Base-by-base conservation (phyloP, 2,797 vertebrate genomes). In the Acrocephalus scirpaceus region DNA sequence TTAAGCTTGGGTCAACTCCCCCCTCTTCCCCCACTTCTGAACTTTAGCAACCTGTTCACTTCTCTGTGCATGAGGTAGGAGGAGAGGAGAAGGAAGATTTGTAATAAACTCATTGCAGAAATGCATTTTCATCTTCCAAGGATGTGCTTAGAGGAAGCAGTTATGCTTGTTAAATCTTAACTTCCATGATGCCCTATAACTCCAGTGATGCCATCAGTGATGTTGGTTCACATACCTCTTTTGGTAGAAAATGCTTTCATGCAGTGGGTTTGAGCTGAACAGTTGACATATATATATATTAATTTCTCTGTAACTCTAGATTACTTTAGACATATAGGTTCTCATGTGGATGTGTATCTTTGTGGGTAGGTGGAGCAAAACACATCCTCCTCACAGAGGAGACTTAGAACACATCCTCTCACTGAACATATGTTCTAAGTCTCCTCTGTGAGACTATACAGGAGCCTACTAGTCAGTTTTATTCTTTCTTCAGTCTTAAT, bases 21-120 rank as follows among this genome's bases (percentile, higher is more conserved):
- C 2, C 4, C 1, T 8, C 16, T 17, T 26, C 3, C 2, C 15
- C 27, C 11, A 4, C 0, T 66, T 77, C 51, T 70, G 56, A 86
- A 74, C 50, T 69, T 92, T 1, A 69, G 38, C 61, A 65, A 2
- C n/a, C 4, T 67, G 32, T 40, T 30, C 17, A 19, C 7, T 72
- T 81, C 56, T 42, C 26, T 50, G 10, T 83, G 38, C 4, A 0
- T 5, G 34, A 61, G 5, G 26, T 80, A 4, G 47, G 29, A 83
- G n/a, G 42, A 76, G 20, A n/a, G 32, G 32, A 86, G 54, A 40
- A 38, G 11, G 32, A 47, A 40, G 18, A 18, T 54, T 54, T 80
- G 9, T 58, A 69, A 27, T 9, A 23, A 78, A 40, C 1, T 0
- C 16, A n/a, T 84, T 86, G 32, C 64, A 86, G 40, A 88, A 86